Base-by-base conservation (phyloP, 2,888 invertebrate genomes). In the Aphidius colemani region DNA sequence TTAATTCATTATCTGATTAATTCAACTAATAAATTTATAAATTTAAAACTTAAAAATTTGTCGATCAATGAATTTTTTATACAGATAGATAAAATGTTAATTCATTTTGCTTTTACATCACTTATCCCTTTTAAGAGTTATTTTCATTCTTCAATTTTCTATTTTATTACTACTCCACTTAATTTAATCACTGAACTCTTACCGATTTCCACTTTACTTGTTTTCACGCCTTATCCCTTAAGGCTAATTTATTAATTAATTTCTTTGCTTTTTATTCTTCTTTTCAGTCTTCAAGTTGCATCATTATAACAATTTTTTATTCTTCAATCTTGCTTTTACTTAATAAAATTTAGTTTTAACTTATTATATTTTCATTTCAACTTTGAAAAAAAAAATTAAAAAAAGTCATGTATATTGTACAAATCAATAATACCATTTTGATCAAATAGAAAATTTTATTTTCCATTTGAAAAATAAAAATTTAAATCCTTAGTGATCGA, bases 241-340 rank as follows among this genome's bases (percentile, higher is more conserved):
- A 76, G 76, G 78, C 79, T 80, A 78, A 80, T 82, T 82, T 80
- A 79, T 81, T 82, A 81, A 80, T 81, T 81, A 80, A 81, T 81
- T 80, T 76, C 75, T 74, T 77, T 67, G 61, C 67, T 57, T 60
- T 53, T 66, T 63, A 40, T 41, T 59, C 61, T 49, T 45, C 63
- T 57, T 61, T 51, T 46, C 60, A 67, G 50, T 60, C 50, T 44
- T 61, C 50, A 43, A 53, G 55, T 48, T 49, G 43, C 59, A 2
- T 53, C 53, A 63, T 61, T 44, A 18, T 18, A 18, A 53, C 41
- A 39, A 53, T 48, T 63, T 70, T 66, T 64, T 63, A 63, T 64
- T 61, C 53, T 67, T 67, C 41, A 56, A 13, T 50, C 7, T 44
- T 49, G 11, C 40, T 48, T n/a, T n/a, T n/a, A n/a, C n/a, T n/a